Evolutionary conservation across 2,888 invertebrate species (phyloP).

Genomic region (Molorchus minor): DNA sequence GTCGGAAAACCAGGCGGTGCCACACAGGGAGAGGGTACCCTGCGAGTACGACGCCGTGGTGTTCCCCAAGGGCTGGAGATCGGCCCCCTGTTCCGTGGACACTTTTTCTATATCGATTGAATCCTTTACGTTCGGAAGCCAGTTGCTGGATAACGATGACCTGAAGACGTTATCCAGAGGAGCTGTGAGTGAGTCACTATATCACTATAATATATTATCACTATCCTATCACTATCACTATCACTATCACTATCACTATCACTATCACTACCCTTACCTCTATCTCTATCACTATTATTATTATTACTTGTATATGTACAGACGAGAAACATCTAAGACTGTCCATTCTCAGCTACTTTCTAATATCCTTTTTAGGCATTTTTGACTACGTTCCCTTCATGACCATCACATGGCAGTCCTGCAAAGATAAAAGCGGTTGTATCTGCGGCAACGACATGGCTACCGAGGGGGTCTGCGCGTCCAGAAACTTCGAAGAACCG

Average conservation of each 20-base stretch:
- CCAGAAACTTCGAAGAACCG: not conserved
- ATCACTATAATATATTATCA: too few relatives aligned
- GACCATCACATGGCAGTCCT: slow-evolving; percentile 8
- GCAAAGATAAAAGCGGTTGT: slow-evolving; percentile 34
- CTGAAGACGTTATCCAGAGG: not conserved
- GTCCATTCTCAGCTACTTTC: not conserved
- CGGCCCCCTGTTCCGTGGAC: not conserved
- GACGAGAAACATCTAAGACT: not conserved
- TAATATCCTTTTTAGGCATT: not conserved
- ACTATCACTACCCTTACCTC: too few relatives aligned
- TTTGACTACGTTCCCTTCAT: not conserved
- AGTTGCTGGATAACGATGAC: slow-evolving; percentile 24
- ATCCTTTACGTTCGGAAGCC: slow-evolving; percentile 28
- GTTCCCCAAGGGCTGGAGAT: slow-evolving; percentile 50
- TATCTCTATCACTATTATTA: too few relatives aligned
- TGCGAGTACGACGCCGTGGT: slow-evolving; percentile 63
- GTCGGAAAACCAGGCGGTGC: slow-evolving; percentile 64
- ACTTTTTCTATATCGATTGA: slow-evolving; percentile 14
- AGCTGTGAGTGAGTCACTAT: not conserved
- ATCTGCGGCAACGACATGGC: slow-evolving; percentile 16
- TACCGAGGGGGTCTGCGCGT: not conserved
- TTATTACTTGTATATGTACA: not conserved
- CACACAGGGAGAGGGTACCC: slow-evolving; percentile 65
- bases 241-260: too few relatives aligned
- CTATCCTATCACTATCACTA: too few relatives aligned